Percentiles rank a stretch among this genome's conserved stretches.
phyloP scores from a whole-genome alignment of 2,888 invertebrate genomes.

The Pyrrhia umbra region DNA sequence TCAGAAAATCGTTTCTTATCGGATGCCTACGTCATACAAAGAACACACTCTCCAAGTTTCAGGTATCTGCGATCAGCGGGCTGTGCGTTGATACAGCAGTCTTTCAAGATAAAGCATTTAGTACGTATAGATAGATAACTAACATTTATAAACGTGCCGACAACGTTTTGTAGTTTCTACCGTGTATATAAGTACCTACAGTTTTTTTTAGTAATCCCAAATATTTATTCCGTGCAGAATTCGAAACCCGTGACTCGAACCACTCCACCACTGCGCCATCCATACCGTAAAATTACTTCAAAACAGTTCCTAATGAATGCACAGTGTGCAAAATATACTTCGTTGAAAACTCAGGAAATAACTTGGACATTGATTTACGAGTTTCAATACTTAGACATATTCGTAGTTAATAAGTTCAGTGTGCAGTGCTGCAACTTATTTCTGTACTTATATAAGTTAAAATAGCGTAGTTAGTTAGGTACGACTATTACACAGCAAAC shows the following conservation, averaged over 20 bases:
- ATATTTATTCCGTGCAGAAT: not conserved
- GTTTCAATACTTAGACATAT: slow-evolving; percentile 34
- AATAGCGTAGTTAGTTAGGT: not conserved
- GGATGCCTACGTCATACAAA: too few relatives aligned
- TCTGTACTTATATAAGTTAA: slow-evolving; percentile 4
- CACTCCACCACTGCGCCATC: not conserved
- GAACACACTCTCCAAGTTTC: too few relatives aligned
- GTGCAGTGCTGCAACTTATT: not conserved
- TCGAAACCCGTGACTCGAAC: not conserved
- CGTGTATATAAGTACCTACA: too few relatives aligned
- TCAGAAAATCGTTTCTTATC: too few relatives aligned
- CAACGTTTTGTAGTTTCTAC: too few relatives aligned
- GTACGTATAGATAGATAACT: too few relatives aligned
- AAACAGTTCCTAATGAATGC: slow-evolving; percentile 28
- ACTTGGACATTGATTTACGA: slow-evolving; percentile 44
- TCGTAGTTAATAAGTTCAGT: not conserved
- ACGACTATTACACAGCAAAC: not conserved
- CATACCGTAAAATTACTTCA: not conserved
- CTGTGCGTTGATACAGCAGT: too few relatives aligned
- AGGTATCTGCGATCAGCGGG: too few relatives aligned
- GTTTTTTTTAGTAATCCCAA: not conserved
- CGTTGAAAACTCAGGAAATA: slow-evolving; percentile 19
- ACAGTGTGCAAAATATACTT: not conserved
- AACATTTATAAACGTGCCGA: too few relatives aligned
- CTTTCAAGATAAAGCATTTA: too few relatives aligned